Evolutionary conservation across 2,888 invertebrate genomes (phyloP), one percentile per base, ranked within the genome.

Genomic region (Julus scandinavius): DNA sequence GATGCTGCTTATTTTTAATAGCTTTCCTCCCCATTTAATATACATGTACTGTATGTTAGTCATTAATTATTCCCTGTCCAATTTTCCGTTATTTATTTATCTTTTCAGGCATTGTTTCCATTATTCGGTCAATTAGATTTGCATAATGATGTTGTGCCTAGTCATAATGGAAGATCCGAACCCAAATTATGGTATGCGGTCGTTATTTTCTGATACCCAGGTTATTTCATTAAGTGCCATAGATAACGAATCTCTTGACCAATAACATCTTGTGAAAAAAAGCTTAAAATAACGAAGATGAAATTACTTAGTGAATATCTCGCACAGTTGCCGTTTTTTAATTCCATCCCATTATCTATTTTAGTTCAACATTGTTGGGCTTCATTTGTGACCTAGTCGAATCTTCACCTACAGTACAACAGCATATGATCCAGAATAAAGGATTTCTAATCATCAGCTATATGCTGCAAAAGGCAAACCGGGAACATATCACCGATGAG

Each of bases 371-470:
- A 92, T 94, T 99, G 90, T 95, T 99, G 92, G 97, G 98, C 90
- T 97, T 99, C 94, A 97, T 99, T 91, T 98, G 98, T 93, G 98
- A 99, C 92, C 94, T 99, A 92, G 97, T 99, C 90, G 98, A 98
- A 93, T 97, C 97, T 84, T 99, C 99, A 91, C 96, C 97, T 92
- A 98, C 98, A 72, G 98, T 99, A 89, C 99, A 99, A 92, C 99
- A 99, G 92, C 99, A 99, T 93, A 98, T 99, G 96, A 97, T 99
- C 92, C 99, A 99, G 93, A 98, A 98, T 93, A 96, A 98, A 91
- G 99, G 99, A 89, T 99, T 99, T 93, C 95, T 99, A 91, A 98
- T 99, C 90, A 98, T 99, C 92, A 98, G 99, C 90, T 98, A 97
- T 93, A 97, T 98, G 95, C 94, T 99, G 91, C 98, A 98, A 93